A percentile compares a stretch with the other conserved stretches of the same genome.
phyloP scores from a whole-genome alignment of 2,888 invertebrate species.

The Mycalesis mineus region DNA sequence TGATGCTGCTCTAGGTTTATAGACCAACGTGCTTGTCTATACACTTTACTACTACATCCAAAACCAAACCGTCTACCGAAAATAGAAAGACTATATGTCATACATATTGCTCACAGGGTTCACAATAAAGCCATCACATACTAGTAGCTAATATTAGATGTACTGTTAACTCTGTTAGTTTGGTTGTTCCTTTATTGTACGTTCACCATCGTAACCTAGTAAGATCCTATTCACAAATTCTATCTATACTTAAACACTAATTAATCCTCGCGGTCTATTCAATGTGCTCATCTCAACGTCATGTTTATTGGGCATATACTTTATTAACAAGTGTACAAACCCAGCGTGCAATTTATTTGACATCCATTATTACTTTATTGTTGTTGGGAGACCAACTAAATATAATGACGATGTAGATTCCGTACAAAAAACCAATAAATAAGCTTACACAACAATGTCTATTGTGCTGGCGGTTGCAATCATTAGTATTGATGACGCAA shows the following conservation, averaged over 20 bases:
- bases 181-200: background rate
- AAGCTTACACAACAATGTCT: conserved; percentile 66
- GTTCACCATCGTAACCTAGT: background rate
- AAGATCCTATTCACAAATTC: conserved; percentile 18
- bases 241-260: conserved; percentile 29
- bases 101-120: background rate
- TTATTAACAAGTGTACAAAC: conserved; percentile 33
- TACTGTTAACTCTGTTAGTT: background rate
- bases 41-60: no score
- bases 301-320: conserved; percentile 38
- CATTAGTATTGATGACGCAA: conserved; percentile 77
- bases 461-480: conserved; percentile 71
- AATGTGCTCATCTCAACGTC: conserved; percentile 30
- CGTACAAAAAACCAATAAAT: conserved; percentile 47
- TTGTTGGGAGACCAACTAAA: conserved; percentile 66
- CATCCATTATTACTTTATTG: conserved; percentile 57
- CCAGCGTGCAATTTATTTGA: conserved; percentile 38
- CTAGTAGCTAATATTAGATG: no score
- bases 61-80: no score
- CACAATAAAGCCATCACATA: no score
- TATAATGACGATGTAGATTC: conserved; percentile 71
- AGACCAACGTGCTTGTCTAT: no score
- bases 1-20: no score
- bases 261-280: conserved; percentile 30
- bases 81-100: no score